Conservation (phyloP, 2,888 invertebrate species). For the Tetragnatha montana region DNA sequence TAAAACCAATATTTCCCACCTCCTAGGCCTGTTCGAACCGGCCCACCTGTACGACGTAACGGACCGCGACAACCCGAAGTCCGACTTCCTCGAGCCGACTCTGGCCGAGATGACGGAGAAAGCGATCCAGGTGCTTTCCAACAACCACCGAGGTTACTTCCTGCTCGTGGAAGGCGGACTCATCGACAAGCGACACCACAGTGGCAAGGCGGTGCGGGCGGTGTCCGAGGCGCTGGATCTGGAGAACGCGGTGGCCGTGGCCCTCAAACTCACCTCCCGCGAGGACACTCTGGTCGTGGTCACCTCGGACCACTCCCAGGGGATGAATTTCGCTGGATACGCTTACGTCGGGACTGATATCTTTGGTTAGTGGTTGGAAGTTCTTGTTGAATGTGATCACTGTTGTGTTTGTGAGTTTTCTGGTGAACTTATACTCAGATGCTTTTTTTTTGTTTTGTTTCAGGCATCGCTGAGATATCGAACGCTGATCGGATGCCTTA, state of each 20-base stretch:
- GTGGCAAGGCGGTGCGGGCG: slow-evolving; percentile 86
- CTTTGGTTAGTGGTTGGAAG: slow-evolving; percentile 78
- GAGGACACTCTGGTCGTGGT: slow-evolving; percentile 82
- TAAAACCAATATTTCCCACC: slow-evolving; percentile 72
- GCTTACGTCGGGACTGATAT: slow-evolving; percentile 87
- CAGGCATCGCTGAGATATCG: slow-evolving; percentile 73
- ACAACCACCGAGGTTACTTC: slow-evolving; percentile 83
- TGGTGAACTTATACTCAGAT: not conserved
- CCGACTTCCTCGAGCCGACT: slow-evolving; percentile 80
- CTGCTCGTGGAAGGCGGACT: slow-evolving; percentile 80
- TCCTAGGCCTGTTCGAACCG: slow-evolving; percentile 79
- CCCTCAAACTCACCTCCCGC: slow-evolving; percentile 83
- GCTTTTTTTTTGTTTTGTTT: not conserved
- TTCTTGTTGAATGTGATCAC: not conserved
- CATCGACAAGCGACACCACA: slow-evolving; percentile 83
- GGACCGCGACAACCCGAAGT: slow-evolving; percentile 78
- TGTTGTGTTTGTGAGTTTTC: not conserved
- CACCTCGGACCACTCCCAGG: slow-evolving; percentile 88
- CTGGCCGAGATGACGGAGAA: slow-evolving; percentile 87
- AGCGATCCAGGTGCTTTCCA: slow-evolving; percentile 84
- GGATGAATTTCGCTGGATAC: slow-evolving; percentile 86
- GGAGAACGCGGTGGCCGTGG: slow-evolving; percentile 84
- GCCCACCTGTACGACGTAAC: slow-evolving; percentile 85
- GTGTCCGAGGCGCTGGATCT: slow-evolving; percentile 83
- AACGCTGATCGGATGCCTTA: slow-evolving; percentile 83